A percentile compares a stretch with the other conserved stretches of the same genome.
phyloP scores from a whole-genome alignment of 2,888 invertebrate genomes.

The Melanchra persicariae region DNA sequence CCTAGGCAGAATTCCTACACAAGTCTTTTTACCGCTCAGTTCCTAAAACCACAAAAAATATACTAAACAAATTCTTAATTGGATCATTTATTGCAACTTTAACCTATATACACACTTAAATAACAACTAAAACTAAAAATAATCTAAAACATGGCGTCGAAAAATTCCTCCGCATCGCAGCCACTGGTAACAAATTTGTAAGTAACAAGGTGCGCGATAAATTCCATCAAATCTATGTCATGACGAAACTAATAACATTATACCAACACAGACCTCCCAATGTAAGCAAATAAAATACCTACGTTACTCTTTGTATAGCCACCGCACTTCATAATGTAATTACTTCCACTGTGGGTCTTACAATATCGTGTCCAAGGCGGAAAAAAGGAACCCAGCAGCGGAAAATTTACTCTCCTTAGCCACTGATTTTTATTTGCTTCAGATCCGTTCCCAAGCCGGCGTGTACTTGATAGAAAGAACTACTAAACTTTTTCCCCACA shows the following conservation, averaged over 20 bases:
- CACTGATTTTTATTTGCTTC: slow-evolving; percentile 66
- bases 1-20: not conserved
- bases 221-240: slow-evolving; percentile 42
- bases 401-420: slow-evolving; percentile 66
- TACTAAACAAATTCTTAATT: slow-evolving; percentile 39
- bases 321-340: slow-evolving; percentile 60
- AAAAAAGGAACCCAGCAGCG: slow-evolving; percentile 57
- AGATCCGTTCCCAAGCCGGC: slow-evolving; percentile 46
- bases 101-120: too few species aligned
- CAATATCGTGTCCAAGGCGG: slow-evolving; percentile 58
- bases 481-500: slow-evolving; percentile 56
- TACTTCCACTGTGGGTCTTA: slow-evolving; percentile 54
- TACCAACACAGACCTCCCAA: slow-evolving; percentile 42
- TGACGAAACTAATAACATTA: slow-evolving; percentile 54
- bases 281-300: slow-evolving; percentile 50
- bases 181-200: too few species aligned
- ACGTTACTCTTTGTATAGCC: slow-evolving; percentile 38
- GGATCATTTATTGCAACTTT: too few species aligned
- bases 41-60: not conserved
- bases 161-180: too few species aligned
- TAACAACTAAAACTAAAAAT: too few species aligned
- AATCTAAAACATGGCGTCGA: too few species aligned
- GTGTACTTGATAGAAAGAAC: slow-evolving; percentile 60
- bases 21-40: not conserved
- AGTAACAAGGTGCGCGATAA: slow-evolving; percentile 18